Conservation (phyloP, 1,140 invertebrate genomes). For the Amphibalanus amphitrite region DNA sequence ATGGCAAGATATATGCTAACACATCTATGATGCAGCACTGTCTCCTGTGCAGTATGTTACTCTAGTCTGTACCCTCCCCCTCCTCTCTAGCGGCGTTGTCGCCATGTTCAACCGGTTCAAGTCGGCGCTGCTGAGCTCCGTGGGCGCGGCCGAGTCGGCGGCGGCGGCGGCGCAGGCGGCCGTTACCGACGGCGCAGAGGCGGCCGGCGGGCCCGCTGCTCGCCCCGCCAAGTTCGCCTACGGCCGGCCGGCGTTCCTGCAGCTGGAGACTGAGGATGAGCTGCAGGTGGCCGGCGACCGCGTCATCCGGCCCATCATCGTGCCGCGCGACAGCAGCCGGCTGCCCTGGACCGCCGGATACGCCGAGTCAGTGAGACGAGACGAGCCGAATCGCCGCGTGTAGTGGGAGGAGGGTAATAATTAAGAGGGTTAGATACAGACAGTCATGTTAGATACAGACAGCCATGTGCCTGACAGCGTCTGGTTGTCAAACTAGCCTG, state of each 20-base stretch:
- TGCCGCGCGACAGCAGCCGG: constrained; percentile 48
- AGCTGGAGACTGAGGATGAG: constrained; percentile 50
- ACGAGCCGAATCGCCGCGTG: too few species aligned
- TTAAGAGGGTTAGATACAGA: too few species aligned
- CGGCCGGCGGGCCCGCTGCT: constrained; percentile 10
- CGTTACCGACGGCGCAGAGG: constrained; percentile 13
- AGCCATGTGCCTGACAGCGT: too few species aligned
- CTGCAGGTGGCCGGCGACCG: constrained; percentile 55
- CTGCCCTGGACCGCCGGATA: constrained; percentile 59
- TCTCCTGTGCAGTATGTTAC: too few species aligned
- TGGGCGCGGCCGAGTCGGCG: constrained; percentile 23
- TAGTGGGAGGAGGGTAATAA: too few species aligned
- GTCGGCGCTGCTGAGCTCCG: constrained; percentile 26
- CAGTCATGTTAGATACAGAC: too few species aligned
- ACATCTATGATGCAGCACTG: too few species aligned
- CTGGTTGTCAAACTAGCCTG: too few species aligned
- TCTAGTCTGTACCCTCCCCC: too few species aligned
- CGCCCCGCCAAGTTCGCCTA: constrained; percentile 34
- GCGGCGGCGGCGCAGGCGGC: constrained; percentile 17
- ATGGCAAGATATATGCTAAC: too few species aligned
- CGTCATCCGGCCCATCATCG: constrained; percentile 55
- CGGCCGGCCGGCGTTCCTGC: constrained; percentile 51
- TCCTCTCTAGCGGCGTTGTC: neutral
- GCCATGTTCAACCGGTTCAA: constrained; percentile 26
- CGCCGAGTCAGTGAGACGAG: constrained; percentile 47